These are phyloP conservation scores for Pitta sordida DNA, from an alignment of 2,113 vertebrate species.

Conservation along the genomic window DNA sequence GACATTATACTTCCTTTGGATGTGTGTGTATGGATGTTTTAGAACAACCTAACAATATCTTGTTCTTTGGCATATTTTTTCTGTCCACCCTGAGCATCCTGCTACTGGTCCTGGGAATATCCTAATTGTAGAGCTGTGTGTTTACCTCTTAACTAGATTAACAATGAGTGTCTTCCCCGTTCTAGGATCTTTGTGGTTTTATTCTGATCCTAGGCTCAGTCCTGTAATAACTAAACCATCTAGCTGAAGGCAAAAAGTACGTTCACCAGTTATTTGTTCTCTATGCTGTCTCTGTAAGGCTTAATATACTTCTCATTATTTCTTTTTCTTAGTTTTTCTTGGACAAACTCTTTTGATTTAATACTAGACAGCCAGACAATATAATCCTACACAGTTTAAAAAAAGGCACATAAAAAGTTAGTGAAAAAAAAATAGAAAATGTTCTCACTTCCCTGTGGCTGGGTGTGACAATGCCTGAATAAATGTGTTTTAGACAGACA, in stretches of 20 bases:
- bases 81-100: neutral
- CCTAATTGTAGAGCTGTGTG: neutral
- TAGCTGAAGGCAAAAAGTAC: neutral
- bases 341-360: neutral
- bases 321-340: neutral
- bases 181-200: neutral
- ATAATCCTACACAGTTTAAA: neutral
- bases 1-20: fast-evolving
- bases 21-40: neutral
- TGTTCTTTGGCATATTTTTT: neutral
- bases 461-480: neutral
- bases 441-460: neutral
- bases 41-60: neutral
- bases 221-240: neutral
- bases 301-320: neutral
- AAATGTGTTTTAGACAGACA: neutral
- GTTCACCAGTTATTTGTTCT: neutral
- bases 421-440: neutral
- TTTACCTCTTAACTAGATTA: neutral
- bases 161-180: neutral
- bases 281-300: neutral
- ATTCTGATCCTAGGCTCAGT: neutral
- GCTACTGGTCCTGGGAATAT: neutral
- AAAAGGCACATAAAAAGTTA: neutral
- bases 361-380: neutral